Evolutionary conservation across 2,888 invertebrate species (phyloP), one percentile per base, ranked within the genome.

Genomic region (Plemyria rubiginata): DNA sequence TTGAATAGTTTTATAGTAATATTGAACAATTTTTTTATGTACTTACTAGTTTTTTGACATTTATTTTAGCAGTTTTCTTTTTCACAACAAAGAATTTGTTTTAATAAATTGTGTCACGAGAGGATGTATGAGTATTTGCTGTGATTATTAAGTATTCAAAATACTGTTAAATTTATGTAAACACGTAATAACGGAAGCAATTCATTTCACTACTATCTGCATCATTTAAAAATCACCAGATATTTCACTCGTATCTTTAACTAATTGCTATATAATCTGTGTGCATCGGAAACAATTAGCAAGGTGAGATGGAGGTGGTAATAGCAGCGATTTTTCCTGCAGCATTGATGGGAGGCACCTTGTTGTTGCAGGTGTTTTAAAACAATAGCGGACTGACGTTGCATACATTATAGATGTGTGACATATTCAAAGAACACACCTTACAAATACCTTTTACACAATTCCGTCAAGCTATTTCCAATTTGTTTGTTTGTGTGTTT

Each of bases 211-310:
- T 29, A 36, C 38, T 51, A 22, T 46, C 46, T 32, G 29, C 60
- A 63, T 41, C n/a, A 63, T 60, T 63, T 63, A 9, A 46, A 61
- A 40, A 60, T 46, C 40, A 29, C 28, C 58, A 61, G 57, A 55
- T 54, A 59, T 48, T 62, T 32, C 16, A 53, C 11, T 41, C 9
- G 28, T 54, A 46, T 46, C 51, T 41, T 16, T 0, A 60, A 57
- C 38, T 45, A 46, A 60, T 54, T 48, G 22, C 13, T 54, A 51
- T 46, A 16, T 43, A 56, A 38, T 43, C 54, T 57, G 54, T 53
- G 56, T 52, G 62, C 67, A 77, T 81, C 84, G 85, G 87, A 88
- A 88, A 87, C 83, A 87, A 88, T 90, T 88, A 88, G 88, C 87
- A 89, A 89, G 88, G 82, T 90, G 89, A 84, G 80, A 80, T 81